phyloP scores from a whole-genome alignment of 2,113 vertebrate genomes.

The Dipodomys stephensi region DNA sequence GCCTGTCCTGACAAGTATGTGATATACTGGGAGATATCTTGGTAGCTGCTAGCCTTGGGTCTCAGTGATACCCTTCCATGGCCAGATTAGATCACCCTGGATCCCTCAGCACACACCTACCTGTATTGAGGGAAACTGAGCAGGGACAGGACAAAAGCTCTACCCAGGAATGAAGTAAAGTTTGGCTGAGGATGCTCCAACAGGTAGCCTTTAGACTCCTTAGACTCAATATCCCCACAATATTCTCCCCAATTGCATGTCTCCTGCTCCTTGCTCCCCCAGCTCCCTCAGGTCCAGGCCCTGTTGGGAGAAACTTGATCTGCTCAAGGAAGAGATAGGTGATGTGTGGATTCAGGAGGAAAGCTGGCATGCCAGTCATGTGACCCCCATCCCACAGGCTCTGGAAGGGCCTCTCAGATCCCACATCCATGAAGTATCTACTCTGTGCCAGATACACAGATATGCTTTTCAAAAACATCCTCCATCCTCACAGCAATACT shows the following conservation, averaged over 20 bases:
- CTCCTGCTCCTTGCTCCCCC: too few relatives aligned
- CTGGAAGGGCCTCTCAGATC: background rate
- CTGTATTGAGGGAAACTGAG: too few relatives aligned
- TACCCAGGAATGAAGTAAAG: background rate
- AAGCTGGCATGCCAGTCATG: background rate
- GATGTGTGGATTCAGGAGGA: too few relatives aligned
- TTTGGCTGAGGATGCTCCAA: background rate
- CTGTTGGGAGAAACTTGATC: background rate
- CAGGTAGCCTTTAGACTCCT: background rate
- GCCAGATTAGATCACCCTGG: rapidly evolving
- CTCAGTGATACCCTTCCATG: background rate
- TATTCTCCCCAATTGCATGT: rapidly evolving
- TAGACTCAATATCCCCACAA: rapidly evolving
- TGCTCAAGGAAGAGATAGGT: background rate
- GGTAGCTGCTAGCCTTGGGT: rapidly evolving
- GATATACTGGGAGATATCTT: rapidly evolving
- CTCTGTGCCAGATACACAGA: background rate
- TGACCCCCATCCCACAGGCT: background rate
- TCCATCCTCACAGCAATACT: background rate
- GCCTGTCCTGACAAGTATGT: background rate
- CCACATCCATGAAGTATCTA: background rate
- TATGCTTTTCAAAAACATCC: background rate
- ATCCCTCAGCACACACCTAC: too few relatives aligned
- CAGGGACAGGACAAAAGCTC: background rate
- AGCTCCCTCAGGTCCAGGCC: background rate